Percentiles rank a stretch among this genome's conserved stretches.
Evolutionary conservation across 2,797 vertebrate genomes (phyloP).

Genomic region (Eutrigla gurnardus): DNA sequence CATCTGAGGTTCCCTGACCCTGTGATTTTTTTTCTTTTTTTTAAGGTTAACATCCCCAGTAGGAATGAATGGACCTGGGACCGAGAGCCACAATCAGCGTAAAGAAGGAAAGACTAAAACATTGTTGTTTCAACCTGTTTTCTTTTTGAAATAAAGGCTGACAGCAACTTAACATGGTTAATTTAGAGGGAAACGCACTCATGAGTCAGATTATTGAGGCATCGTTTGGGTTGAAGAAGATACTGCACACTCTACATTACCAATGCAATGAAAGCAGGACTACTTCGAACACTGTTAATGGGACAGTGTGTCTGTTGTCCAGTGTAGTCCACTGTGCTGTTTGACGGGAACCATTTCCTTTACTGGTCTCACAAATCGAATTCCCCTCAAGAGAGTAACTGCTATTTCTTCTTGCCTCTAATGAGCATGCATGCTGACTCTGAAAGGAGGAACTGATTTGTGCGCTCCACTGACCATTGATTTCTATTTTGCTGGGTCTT

Average conservation of each 20-base stretch:
- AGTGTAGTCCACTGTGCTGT: neutral
- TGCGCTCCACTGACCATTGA: constrained; percentile 56
- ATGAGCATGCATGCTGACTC: constrained; percentile 44
- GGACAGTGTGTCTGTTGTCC: neutral
- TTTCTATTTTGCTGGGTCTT: constrained; percentile 52
- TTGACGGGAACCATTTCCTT: constrained; percentile 45
- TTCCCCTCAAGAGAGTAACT: constrained; percentile 52
- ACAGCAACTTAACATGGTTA: neutral
- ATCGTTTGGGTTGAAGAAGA: neutral
- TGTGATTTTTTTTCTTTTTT: too few species aligned
- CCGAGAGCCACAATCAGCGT: too few species aligned
- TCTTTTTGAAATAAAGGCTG: neutral
- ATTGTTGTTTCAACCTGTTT: neutral
- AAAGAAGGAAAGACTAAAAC: neutral
- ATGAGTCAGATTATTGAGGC: neutral
- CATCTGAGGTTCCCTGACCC: too few species aligned
- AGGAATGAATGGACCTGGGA: neutral
- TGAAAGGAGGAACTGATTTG: constrained; percentile 48
- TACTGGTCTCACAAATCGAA: constrained; percentile 49
- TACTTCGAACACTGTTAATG: constrained; percentile 11
- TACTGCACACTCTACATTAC: neutral
- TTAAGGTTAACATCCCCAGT: neutral
- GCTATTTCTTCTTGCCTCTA: constrained; percentile 46
- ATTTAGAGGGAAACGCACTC: neutral
- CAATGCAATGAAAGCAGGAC: neutral